Evolutionary conservation across 2,888 invertebrate species (phyloP).

Genomic region (Hyposoter didymator): DNA sequence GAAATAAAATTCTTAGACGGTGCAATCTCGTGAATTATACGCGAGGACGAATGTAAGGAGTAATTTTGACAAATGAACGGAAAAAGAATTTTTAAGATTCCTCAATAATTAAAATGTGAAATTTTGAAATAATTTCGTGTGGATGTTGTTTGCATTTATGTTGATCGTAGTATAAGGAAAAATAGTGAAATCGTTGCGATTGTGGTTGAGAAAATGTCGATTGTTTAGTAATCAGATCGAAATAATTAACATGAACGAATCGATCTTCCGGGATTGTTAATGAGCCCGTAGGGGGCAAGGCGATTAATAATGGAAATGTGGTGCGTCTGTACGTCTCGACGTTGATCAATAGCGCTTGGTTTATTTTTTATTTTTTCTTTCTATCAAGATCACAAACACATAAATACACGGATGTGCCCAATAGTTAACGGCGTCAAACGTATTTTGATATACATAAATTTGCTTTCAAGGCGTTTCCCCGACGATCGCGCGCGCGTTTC

Average conservation of each 20-base stretch:
- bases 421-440: constrained; percentile 22
- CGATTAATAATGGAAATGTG: constrained; percentile 50
- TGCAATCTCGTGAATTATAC: too few relatives aligned
- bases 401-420: constrained; percentile 2
- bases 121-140: neutral
- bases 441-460: constrained; percentile 10
- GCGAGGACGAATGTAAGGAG: too few relatives aligned
- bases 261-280: constrained; percentile 53
- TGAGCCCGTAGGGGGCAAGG: constrained; percentile 26
- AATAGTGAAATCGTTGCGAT: constrained; percentile 26
- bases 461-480: constrained; percentile 51
- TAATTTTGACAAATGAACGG: neutral
- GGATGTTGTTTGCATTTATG: neutral
- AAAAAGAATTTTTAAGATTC: neutral
- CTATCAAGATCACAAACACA: constrained; percentile 41
- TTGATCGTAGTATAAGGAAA: neutral
- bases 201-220: neutral
- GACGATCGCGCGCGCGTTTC: neutral
- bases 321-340: constrained; percentile 41
- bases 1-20: too few relatives aligned
- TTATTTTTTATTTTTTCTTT: constrained; percentile 17
- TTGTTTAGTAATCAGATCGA: constrained; percentile 1
- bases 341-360: constrained; percentile 46
- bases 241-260: constrained; percentile 32
- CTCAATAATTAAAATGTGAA: neutral